Base-by-base conservation (phyloP, 1,140 invertebrate species). In the Saxidomus purpurata region DNA sequence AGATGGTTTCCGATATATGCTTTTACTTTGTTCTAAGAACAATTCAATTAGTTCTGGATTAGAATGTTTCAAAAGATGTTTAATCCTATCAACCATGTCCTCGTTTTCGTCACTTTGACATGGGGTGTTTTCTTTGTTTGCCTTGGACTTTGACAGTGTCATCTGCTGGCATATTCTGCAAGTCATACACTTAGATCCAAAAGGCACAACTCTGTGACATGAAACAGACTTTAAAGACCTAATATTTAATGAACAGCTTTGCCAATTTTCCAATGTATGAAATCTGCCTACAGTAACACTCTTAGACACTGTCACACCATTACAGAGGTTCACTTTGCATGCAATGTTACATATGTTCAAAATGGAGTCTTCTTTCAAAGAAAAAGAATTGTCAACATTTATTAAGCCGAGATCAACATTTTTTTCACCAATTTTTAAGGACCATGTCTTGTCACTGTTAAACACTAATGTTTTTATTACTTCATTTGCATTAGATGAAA, bases 181-280 rank as follows among this genome's bases (percentile, higher is more conserved):
- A 49, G 63, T 52, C 8, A 0, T 49, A 4, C 4, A 34, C 15
- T 74, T 74, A 43, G 28, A 4, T 34, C 1, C 76, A 28, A 86
- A 36, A 28, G 25, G 19, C 0, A 76, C 34, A 17, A 38, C 47
- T 52, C 47, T 76, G 1, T 43, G 13, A 59, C 83, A 86, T 4
- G 25, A 34, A 2, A 52, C 8, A 52, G 83, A 74, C 76, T 69
- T 55, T 40, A 86, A n/a, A n/a, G 34, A 31, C 59, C 83, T 86
- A n/a, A n/a, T n/a, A 19, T 9, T 19, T 31, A 43, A 34, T 4
- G 17, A 28, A 47, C 69, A 47, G 55, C 52, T 36, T 22, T 25
- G 52, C 19, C 38, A 36, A 38, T 19, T 74, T 49, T 86, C 83
- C 15, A 86, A 28, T 59, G 25, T 52, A 38, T 86, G 83, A 47